Percentiles rank a stretch among this genome's conserved stretches.
Conservation (phyloP, 2,113 vertebrate genomes). For the Plecotus auritus region DNA sequence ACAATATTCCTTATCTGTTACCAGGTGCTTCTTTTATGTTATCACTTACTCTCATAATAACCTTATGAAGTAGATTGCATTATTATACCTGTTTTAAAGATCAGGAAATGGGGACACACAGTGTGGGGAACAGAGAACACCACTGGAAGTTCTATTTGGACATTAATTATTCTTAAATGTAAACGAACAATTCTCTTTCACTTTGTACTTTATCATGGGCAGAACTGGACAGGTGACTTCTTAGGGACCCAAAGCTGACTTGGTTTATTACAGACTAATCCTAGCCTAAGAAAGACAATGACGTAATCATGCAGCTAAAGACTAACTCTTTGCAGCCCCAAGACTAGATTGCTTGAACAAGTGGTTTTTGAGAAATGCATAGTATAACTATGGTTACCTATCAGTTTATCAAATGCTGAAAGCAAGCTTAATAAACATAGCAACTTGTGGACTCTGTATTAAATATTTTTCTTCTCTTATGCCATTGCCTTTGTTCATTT, state of each 20-base stretch:
- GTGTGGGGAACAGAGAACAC: neutral
- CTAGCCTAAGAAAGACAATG: neutral
- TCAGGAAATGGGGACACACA: neutral
- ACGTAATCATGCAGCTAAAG: neutral
- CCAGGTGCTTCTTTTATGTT: neutral
- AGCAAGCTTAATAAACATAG: neutral
- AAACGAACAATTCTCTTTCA: neutral
- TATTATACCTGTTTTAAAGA: neutral
- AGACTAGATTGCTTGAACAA: neutral
- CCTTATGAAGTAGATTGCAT: neutral
- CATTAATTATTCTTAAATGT: neutral
- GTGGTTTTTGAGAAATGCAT: neutral
- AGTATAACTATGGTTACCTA: neutral
- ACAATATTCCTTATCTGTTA: neutral
- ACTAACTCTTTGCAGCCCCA: neutral
- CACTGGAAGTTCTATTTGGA: neutral
- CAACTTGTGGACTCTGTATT: neutral
- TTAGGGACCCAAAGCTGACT: neutral
- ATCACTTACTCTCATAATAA: neutral
- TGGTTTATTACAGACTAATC: neutral
- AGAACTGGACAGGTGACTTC: neutral
- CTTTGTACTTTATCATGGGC: neutral
- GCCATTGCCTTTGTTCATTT: neutral
- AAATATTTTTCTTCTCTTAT: neutral
- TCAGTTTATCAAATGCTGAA: neutral